These are phyloP conservation scores for Leucopsar rothschildi DNA, from an alignment of 2,113 vertebrate genomes.

Conservation along the genomic window DNA sequence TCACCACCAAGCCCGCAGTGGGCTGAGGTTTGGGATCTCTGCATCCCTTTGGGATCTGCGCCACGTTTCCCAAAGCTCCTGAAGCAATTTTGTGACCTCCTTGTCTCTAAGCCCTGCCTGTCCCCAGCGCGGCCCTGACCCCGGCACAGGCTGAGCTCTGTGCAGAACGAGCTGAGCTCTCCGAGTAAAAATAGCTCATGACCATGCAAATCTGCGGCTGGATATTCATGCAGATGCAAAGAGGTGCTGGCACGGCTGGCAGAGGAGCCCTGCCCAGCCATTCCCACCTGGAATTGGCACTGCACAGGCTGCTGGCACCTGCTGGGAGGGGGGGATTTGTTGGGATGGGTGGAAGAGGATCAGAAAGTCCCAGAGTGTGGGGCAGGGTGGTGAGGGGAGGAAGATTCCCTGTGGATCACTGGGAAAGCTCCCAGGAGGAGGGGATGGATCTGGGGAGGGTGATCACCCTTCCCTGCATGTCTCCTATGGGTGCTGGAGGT, in stretches of 20 bases:
- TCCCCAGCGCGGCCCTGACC: neutral
- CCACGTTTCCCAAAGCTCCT: accelerated
- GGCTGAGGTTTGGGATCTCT: neutral
- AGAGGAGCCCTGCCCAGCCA: neutral
- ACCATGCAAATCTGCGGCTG: slow-evolving; percentile 10
- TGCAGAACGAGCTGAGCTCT: neutral
- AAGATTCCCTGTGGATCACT: no score
- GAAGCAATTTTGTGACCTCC: neutral
- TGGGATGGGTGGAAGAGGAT: neutral
- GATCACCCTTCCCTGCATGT: accelerated
- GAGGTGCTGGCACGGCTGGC: slow-evolving; percentile 5
- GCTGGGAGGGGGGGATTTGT: neutral
- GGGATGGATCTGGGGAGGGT: neutral
- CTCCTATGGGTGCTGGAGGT: neutral
- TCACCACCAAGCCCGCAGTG: accelerated
- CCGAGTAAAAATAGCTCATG: slow-evolving; percentile 37
- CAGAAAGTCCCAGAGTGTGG: accelerated
- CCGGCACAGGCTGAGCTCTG: neutral
- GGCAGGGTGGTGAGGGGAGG: accelerated
- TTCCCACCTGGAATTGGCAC: neutral
- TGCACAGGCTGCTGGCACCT: neutral
- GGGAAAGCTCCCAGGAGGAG: neutral
- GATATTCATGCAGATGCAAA: neutral
- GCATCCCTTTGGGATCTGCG: neutral
- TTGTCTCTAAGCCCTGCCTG: neutral